phyloP scores from a whole-genome alignment of 2,888 invertebrate species.

The Hedya salicella region DNA sequence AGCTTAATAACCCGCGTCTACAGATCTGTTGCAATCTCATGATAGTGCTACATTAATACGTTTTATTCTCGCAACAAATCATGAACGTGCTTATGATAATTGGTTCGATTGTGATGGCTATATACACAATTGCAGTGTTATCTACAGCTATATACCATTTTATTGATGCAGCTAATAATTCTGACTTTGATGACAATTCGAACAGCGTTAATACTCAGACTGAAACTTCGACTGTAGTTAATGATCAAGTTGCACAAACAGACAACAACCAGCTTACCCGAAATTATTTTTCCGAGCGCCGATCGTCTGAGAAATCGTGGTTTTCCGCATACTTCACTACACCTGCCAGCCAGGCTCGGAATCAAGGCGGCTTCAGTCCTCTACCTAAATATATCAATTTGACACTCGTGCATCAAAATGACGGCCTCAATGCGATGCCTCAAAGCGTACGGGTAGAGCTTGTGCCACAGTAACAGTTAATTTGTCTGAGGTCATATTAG shows the following conservation, averaged over 20 bases:
- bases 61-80: background rate
- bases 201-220: background rate
- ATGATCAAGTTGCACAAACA: no score
- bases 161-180: background rate
- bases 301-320: background rate
- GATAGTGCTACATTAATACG: no score
- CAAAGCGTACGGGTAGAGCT: conserved; percentile 1
- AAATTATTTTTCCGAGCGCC: no score
- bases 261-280: no score
- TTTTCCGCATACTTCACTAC: background rate
- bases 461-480: no score
- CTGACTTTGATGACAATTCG: background rate
- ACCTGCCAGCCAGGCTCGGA: background rate
- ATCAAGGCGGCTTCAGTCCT: background rate
- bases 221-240: no score
- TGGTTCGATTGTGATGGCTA: conserved; percentile 6
- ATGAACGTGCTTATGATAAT: conserved; percentile 2
- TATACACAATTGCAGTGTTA: conserved; percentile 8
- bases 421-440: background rate
- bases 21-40: no score
- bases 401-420: background rate
- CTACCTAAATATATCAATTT: conserved; percentile 4
- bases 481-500: no score
- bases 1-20: no score
- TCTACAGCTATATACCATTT: conserved; percentile 12